Evolutionary conservation across 2,797 vertebrate species (phyloP), one percentile per base, ranked within the genome.

Genomic region (Peromyscus melanophrys): DNA sequence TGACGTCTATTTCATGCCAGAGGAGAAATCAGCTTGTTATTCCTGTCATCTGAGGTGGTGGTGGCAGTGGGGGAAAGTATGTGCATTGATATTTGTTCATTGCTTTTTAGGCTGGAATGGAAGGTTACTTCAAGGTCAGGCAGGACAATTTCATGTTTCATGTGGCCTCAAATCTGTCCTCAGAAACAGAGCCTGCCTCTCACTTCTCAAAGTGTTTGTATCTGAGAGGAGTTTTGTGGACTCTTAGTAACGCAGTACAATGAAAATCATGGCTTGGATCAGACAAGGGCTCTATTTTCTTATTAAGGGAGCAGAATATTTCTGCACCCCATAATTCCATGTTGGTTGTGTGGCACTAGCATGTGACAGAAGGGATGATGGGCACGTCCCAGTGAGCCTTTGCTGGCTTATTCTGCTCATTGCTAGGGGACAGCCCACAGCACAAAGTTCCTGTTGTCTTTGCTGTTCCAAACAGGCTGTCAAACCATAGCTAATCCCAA

Each of bases 281-380:
- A 90, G 25, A 59, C 34, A 88, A 86, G 88, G 83, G 6, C n/a
- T 37, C 84, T 77, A 87, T 69, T 90, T 95, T 87, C 59, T 25
- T 65, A 40, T 57, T 14, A 78, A 71, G 31, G 46, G 31, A n/a
- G 21, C 57, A 34, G 10, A 91, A 11, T 87, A 61, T 90, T 87
- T 90, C 34, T 61, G 57, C 2, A 57, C 16, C 31, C 77, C 40
- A 65, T 3, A 52, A 95, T 75, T 87, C 63, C 61, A 87, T 55
- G 46, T 77, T 90, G 59, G 69, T 40, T 31, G 7, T 87, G 43
- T 95, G 82, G 65, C 49, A 61, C 19, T 3, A 43, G n/a, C 65
- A 86, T 63, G 78, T 92, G 95, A 69, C 40, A 63, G 13, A 61
- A 93, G 10, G 80, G 43, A 84, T 40, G 75, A 34, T 55, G 67